Conservation (phyloP, 2,113 vertebrate species). For the Triplophysa dalaica region DNA sequence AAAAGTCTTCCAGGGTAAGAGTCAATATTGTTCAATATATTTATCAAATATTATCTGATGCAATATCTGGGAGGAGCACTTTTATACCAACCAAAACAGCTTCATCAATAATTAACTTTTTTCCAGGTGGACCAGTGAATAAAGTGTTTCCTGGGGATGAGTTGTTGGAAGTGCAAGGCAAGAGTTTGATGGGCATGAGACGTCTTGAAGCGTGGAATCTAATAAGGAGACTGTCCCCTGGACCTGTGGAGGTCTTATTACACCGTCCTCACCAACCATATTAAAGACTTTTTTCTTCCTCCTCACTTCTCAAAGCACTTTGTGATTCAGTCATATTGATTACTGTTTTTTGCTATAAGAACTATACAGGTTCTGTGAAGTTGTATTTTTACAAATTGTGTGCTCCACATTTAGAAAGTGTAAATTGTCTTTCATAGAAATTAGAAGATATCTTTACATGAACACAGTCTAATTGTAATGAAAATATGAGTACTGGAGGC, state of each 20-base stretch:
- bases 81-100: neutral
- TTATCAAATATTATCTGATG: neutral
- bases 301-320: neutral
- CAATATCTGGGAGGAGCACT: too few relatives aligned
- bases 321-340: neutral
- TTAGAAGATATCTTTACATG: neutral
- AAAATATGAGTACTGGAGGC: neutral
- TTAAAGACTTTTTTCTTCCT: neutral
- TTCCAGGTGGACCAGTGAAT: constrained; percentile 71
- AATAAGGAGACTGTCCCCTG: constrained; percentile 70
- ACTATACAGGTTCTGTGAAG: constrained; percentile 14
- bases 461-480: neutral
- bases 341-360: neutral
- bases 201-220: constrained; percentile 75
- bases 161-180: constrained; percentile 68
- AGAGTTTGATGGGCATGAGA: constrained; percentile 66
- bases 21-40: neutral
- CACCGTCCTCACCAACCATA: constrained; percentile 50
- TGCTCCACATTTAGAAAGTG: neutral
- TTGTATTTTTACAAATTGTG: neutral
- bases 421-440: neutral
- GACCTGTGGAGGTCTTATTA: constrained; percentile 72
- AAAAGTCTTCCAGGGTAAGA: constrained; percentile 77
- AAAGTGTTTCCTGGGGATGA: constrained; percentile 73
- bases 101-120: neutral